Evolutionary conservation across 2,113 vertebrate species (phyloP), one percentile per base, ranked within the genome.

Genomic region (Falcunculus frontatus): DNA sequence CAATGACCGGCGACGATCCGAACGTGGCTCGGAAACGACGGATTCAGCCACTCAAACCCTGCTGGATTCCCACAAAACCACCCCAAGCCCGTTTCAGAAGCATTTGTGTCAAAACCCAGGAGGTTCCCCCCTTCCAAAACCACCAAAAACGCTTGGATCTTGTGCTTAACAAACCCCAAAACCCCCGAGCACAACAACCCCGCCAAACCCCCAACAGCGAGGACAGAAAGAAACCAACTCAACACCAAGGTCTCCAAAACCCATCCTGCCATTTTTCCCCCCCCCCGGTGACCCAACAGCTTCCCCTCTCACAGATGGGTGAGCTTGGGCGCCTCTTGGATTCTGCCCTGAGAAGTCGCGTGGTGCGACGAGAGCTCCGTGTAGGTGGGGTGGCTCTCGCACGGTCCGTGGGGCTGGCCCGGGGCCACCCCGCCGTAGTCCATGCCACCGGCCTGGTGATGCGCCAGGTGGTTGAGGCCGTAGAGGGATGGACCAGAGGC

Each of bases 251-350:
- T n/a, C 94, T 93, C 93, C 56, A 63, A 89, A 84, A 37, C 42
- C 5, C 3, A 32, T 50, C 46, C 87, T 23, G 30, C 52, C 76
- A 4, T 35, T 17, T 6, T 7, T 13, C 52, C 29, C 7, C 19
- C 25, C 27, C 6, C n/a, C n/a, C n/a, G n/a, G n/a, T 39, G 1
- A 0, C 15, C 52, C 52, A 2, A 0, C 13, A 4, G 13, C 74
- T 6, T 20, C 55, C 55, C 96, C 97, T 97, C 97, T 99, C 99
- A 99, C 99, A 99, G 99, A 98, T 99, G 99, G 96, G 99, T 99
- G 98, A 99, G 97, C 97, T 99, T 99, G 98, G 99, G 99, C 96
- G 99, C 99, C 98, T 99, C 99, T 98, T 99, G 99, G 98, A 99
- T 99, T 98, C 99, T 99, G 98, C 99, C 99, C 99, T 99, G 99